Evolutionary conservation across 1,140 invertebrate genomes (phyloP).

Genomic region (Lutraria rhynchaena): DNA sequence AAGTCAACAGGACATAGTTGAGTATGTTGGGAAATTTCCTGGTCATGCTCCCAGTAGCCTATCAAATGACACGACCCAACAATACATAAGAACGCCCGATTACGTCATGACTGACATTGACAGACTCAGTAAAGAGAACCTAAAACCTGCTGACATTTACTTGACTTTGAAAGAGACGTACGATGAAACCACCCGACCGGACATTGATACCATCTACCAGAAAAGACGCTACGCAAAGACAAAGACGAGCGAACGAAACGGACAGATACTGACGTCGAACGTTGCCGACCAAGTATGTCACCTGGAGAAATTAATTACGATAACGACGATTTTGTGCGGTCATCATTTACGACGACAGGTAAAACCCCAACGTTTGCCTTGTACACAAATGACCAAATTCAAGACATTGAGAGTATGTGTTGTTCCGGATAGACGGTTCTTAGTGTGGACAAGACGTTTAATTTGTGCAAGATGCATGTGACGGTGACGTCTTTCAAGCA

Average conservation of each 20-base stretch:
- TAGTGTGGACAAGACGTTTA: slow-evolving; percentile 49
- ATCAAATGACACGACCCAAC: neutral
- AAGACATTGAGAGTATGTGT: slow-evolving; percentile 34
- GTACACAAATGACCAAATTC: slow-evolving; percentile 39
- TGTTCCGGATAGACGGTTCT: slow-evolving; percentile 17
- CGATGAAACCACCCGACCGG: slow-evolving; percentile 35
- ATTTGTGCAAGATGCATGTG: slow-evolving; percentile 48
- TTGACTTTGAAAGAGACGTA: neutral
- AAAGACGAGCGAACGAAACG: neutral
- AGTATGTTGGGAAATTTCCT: neutral
- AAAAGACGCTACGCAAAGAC: neutral
- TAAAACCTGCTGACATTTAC: neutral
- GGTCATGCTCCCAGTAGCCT: neutral
- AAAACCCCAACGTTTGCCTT: slow-evolving; percentile 26
- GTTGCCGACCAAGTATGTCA: slow-evolving; percentile 11
- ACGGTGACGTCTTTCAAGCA: slow-evolving; percentile 29
- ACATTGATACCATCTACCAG: neutral
- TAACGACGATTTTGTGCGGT: neutral
- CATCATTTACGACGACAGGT: neutral
- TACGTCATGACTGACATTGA: slow-evolving; percentile 16
- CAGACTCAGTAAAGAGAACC: slow-evolving; percentile 22
- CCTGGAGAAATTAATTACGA: neutral
- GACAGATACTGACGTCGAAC: slow-evolving; percentile 8
- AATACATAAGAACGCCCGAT: slow-evolving; percentile 28
- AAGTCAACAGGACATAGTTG: slow-evolving; percentile 31